These are phyloP conservation scores for Cyclargus thomasi DNA, from an alignment of 1,140 invertebrate species.

Conservation along the genomic window DNA sequence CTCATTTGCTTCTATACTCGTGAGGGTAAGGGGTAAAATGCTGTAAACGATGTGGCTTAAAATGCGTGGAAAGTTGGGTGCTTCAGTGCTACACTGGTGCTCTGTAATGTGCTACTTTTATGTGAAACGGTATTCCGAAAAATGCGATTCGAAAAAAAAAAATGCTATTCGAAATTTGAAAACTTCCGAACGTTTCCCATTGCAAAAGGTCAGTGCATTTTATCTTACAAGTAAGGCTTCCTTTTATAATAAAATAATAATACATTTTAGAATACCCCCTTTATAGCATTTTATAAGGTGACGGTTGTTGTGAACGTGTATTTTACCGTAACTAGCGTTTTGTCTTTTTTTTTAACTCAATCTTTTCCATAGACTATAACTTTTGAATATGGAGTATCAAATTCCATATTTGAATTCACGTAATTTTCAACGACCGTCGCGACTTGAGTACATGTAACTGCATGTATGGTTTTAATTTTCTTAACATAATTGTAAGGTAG, in stretches of 20 bases:
- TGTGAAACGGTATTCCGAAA: slow-evolving; percentile 4
- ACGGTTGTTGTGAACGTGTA: slow-evolving; percentile 4
- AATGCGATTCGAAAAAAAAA: not conserved
- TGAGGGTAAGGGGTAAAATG: not conserved
- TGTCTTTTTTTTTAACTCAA: not conserved
- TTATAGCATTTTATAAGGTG: slow-evolving; percentile 4
- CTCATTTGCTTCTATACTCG: slow-evolving; percentile 31
- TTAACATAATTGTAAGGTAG: slow-evolving; percentile 17
- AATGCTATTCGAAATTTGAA: not conserved
- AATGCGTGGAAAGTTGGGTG: slow-evolving; percentile 30
- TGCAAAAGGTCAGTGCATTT: slow-evolving; percentile 13
- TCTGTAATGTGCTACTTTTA: slow-evolving; percentile 18
- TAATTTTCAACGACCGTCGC: not conserved
- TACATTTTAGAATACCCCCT: slow-evolving; percentile 33
- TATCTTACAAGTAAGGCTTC: slow-evolving; percentile 34
- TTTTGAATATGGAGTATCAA: slow-evolving; percentile 3
- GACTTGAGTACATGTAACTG: not conserved
- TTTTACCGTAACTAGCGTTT: not conserved
- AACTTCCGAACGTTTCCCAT: not conserved
- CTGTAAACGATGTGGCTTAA: slow-evolving; percentile 18
- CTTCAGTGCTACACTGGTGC: slow-evolving; percentile 42
- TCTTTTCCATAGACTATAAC: not conserved
- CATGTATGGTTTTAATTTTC: slow-evolving; percentile 21
- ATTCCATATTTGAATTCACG: not conserved
- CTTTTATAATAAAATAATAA: slow-evolving; percentile 30